These are phyloP conservation scores for Strigops habroptila DNA, from an alignment of 2,113 vertebrate species.

Conservation along the genomic window DNA sequence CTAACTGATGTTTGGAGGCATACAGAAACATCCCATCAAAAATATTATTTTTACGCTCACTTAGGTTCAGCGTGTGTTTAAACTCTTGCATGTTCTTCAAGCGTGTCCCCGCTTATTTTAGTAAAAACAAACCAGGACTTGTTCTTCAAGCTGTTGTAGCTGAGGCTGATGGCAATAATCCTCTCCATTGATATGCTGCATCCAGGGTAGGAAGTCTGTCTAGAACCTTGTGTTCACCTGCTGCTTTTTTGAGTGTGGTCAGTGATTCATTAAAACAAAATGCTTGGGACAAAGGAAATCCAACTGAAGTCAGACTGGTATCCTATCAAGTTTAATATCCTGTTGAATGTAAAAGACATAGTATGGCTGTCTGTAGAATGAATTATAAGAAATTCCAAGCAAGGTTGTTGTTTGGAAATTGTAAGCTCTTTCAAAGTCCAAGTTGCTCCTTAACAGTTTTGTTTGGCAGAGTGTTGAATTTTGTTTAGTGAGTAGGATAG, in stretches of 20 bases:
- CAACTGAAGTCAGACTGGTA: background rate
- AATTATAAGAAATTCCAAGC: background rate
- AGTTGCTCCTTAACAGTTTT: background rate
- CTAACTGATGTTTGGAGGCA: background rate
- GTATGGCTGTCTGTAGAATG: background rate
- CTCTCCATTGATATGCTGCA: background rate
- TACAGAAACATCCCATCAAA: background rate
- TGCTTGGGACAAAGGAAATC: background rate
- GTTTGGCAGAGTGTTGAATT: background rate
- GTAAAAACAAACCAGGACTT: background rate
- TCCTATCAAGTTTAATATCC: constrained; percentile 5
- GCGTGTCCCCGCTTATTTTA: background rate
- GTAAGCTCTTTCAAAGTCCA: background rate
- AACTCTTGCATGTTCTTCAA: background rate
- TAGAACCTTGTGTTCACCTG: background rate
- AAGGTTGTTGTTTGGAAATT: background rate
- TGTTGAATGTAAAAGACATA: background rate
- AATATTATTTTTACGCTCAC: background rate
- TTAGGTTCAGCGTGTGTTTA: background rate
- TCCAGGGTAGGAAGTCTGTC: background rate
- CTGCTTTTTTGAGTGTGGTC: background rate
- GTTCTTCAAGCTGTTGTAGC: background rate
- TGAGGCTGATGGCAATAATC: background rate
- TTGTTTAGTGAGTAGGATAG: background rate
- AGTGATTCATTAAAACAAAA: constrained; percentile 1